A percentile compares a stretch with the other conserved stretches of the same genome.
These are phyloP conservation scores for Branchinecta sandiegonensis DNA, from an alignment of 2,888 invertebrate genomes.

Conservation along the genomic window DNA sequence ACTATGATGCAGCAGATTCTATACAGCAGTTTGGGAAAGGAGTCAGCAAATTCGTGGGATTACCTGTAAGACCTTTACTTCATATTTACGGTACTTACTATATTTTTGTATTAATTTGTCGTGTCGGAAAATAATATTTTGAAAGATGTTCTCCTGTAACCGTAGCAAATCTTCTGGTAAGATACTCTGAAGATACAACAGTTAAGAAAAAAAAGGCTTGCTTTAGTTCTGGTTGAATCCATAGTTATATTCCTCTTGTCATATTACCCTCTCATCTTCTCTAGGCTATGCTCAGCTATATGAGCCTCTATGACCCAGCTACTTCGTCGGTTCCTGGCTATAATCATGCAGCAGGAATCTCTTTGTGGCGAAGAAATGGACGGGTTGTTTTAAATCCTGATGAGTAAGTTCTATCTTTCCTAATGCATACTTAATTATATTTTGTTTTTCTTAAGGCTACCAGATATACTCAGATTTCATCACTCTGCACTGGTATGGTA, in stretches of 20 bases:
- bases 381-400: not conserved
- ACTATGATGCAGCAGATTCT: constrained; percentile 36
- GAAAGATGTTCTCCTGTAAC: too few species aligned
- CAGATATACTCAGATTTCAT: too few species aligned
- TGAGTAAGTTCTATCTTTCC: constrained; percentile 27
- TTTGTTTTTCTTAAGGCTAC: too few species aligned
- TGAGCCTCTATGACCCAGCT: not conserved
- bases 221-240: too few species aligned
- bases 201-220: too few species aligned
- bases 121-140: too few species aligned
- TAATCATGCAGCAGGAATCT: constrained; percentile 6
- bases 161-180: too few species aligned
- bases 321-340: not conserved
- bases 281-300: not conserved
- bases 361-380: not conserved
- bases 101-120: too few species aligned
- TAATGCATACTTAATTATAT: constrained; percentile 18
- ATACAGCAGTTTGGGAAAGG: constrained; percentile 48
- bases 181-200: too few species aligned
- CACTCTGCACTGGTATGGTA: too few species aligned
- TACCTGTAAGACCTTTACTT: constrained; percentile 33
- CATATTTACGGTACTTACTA: not conserved
- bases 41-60: constrained; percentile 53
- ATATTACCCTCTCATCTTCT: not conserved
- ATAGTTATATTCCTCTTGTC: too few species aligned